These are phyloP conservation scores for Halcyon malimbica DNA, from an alignment of 2,113 vertebrate species.

Conservation along the genomic window DNA sequence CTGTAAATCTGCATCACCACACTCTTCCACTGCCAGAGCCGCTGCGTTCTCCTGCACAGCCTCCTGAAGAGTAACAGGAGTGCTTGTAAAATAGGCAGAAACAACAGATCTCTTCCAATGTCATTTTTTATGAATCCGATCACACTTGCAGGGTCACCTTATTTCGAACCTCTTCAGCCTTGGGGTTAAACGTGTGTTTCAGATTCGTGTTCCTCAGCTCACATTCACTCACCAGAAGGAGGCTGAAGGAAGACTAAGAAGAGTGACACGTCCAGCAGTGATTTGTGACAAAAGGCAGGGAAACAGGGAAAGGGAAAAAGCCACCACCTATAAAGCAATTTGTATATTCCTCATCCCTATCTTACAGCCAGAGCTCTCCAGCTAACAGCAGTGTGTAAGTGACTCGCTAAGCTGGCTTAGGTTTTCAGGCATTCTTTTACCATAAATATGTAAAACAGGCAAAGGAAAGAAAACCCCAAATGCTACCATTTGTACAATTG, in stretches of 20 bases:
- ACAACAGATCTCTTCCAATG: background rate
- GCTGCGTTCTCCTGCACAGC: background rate
- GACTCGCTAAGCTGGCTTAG: background rate
- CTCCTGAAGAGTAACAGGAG: background rate
- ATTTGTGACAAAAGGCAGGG: background rate
- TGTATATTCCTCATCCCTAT: background rate
- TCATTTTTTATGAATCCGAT: background rate
- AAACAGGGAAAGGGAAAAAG: background rate
- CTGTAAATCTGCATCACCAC: background rate
- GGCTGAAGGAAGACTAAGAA: background rate
- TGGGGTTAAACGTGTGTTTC: background rate
- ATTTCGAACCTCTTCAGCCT: background rate
- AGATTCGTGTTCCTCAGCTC: background rate
- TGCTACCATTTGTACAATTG: background rate
- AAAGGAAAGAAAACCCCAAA: background rate
- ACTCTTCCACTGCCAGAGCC: background rate
- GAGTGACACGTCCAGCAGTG: background rate
- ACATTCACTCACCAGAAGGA: background rate
- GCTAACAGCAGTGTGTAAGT: background rate
- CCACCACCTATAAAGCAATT: background rate
- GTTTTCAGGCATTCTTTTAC: background rate
- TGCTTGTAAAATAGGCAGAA: background rate
- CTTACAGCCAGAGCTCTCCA: background rate
- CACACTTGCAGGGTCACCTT: background rate
- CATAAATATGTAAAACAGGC: background rate